phyloP scores from a whole-genome alignment of 2,113 vertebrate genomes.

The Benitochromis conjunctus region DNA sequence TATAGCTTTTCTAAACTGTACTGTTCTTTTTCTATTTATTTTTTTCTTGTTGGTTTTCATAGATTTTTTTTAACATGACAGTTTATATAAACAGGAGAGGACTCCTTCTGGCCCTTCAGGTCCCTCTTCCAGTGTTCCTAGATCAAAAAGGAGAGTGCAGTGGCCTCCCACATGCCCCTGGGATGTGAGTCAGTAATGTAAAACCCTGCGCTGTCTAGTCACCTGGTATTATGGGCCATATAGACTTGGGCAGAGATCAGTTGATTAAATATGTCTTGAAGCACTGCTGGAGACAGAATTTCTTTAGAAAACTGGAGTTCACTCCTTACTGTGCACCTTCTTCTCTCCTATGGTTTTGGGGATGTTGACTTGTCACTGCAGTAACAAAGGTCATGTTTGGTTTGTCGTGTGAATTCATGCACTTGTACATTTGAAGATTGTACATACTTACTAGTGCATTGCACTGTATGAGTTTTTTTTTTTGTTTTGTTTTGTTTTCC shows the following conservation, averaged over 20 bases:
- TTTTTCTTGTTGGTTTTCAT: fast-evolving
- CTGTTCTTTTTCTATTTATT: background rate
- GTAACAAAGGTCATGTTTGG: background rate
- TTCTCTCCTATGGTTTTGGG: background rate
- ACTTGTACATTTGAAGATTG: background rate
- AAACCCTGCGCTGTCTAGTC: background rate
- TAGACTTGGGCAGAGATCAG: background rate
- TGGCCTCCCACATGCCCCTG: constrained; percentile 56
- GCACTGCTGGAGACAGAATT: background rate
- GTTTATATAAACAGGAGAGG: constrained; percentile 34
- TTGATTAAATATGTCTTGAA: background rate
- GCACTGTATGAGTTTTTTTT: background rate
- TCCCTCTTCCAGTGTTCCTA: background rate
- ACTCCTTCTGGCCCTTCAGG: background rate
- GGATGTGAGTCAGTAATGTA: constrained; percentile 59
- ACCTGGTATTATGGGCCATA: background rate
- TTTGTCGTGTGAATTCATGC: background rate
- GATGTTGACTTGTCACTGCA: background rate
- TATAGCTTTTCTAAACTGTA: background rate
- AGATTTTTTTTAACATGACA: background rate
- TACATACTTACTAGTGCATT: background rate
- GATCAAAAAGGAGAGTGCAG: constrained; percentile 15
- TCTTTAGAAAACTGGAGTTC: background rate
- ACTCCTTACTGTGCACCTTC: background rate
- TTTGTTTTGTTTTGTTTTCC: too few species aligned